Evolutionary conservation across 1,140 invertebrate genomes (phyloP), one percentile per base, ranked within the genome.

Genomic region (Hormaphis cornu): DNA sequence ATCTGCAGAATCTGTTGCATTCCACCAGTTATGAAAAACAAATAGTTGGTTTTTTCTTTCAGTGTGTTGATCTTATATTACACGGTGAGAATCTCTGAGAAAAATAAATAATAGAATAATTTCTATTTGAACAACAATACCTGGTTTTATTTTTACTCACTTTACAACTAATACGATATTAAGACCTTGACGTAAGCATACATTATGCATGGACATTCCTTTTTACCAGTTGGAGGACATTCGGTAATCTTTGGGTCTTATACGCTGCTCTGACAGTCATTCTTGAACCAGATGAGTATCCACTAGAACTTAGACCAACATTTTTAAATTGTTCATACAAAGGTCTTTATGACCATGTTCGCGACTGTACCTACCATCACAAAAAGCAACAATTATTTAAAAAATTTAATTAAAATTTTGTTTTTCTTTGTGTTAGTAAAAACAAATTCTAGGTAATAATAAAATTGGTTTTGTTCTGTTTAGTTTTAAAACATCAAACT

Each of bases 271-370:
- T 82, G 0, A 93, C 96, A 54, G 97, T 95, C 1, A 98, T 91
- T 72, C 91, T 82, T 78, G 95, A 90, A 2, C 93, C 93, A 80
- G 95, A 94, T 79, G 95, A 91, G 80, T 97, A 97, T 54, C 90
- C 83, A 52, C 90, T 91, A 46, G 92, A 95, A 75, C 91, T 95
- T 71, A 96, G 78, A 6, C 93, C 95, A 37, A 92, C 91, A 78
- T 94, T 95, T 82, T 96, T 95, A 77, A 95, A 95, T 78, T 96
- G 96, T 78, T 94, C 93, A 97, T 80, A 79, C 95, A 98, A 81
- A 94, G 97, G 77, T 93, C 90, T 79, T 92, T 92, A 78, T 95
- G 92, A 53, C 89, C 90, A 75, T 91, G 91, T 77, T 95, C 91
- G 58, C 91, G 83, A 77, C 91, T 95, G 75, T 54, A 94, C 90